phyloP scores from a whole-genome alignment of 2,888 invertebrate genomes.

The Phania funesta region DNA sequence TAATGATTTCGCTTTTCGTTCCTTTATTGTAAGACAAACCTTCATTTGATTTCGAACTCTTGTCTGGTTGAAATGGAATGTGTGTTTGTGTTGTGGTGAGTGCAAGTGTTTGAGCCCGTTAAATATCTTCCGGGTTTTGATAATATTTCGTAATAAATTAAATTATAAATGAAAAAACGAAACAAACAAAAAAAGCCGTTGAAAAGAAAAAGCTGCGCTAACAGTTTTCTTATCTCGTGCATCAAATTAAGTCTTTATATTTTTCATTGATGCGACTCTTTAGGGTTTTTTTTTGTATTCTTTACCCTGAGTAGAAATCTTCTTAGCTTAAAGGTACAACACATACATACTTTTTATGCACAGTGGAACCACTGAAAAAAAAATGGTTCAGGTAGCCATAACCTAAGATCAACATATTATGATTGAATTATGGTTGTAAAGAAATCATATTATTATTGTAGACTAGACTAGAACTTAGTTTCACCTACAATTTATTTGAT shows the following conservation, averaged over 20 bases:
- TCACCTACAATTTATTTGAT: too few relatives aligned
- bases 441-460: too few relatives aligned
- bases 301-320: not conserved
- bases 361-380: too few relatives aligned
- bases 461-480: too few relatives aligned
- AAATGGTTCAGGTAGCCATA: too few relatives aligned
- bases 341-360: not conserved
- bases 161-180: too few relatives aligned
- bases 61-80: not conserved
- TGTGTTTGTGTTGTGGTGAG: not conserved
- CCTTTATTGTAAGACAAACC: not conserved
- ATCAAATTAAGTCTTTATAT: conserved; percentile 28
- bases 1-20: conserved; percentile 49
- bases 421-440: too few relatives aligned
- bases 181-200: conserved; percentile 11
- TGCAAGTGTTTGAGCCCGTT: conserved; percentile 19
- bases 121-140: conserved; percentile 63
- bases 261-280: conserved; percentile 1
- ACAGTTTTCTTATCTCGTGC: conserved; percentile 34
- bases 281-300: not conserved
- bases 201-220: conserved; percentile 36
- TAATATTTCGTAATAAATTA: conserved; percentile 53
- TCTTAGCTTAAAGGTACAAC: not conserved
- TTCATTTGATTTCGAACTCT: conserved; percentile 6
- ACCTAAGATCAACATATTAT: too few relatives aligned